Evolutionary conservation across 2,113 vertebrate species (phyloP).

Genomic region (Siniperca chuatsi): DNA sequence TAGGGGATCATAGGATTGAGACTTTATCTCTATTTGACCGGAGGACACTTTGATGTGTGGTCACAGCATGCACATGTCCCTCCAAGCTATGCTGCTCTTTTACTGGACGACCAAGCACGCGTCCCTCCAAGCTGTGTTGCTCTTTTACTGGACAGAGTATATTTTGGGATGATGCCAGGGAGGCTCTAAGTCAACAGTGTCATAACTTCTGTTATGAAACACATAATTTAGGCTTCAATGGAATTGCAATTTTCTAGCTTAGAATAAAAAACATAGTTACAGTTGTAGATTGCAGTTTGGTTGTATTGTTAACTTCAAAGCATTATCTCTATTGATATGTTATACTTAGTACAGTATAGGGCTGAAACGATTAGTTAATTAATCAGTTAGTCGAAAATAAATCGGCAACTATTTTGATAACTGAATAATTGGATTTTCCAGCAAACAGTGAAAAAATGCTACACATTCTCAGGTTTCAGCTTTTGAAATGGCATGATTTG

Average conservation of each 20-base stretch:
- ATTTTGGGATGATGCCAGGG: neutral
- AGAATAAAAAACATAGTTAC: neutral
- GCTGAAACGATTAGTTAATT: too few species aligned
- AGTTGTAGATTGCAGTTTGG: neutral
- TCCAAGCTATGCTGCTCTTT: conserved; percentile 6
- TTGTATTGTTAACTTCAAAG: neutral
- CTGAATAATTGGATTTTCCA: too few species aligned
- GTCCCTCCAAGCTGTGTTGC: neutral
- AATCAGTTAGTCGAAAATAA: too few species aligned
- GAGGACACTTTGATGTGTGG: neutral
- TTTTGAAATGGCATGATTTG: too few species aligned
- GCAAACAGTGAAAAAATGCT: too few species aligned
- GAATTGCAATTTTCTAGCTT: neutral
- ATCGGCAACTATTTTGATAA: too few species aligned
- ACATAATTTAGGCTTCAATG: neutral
- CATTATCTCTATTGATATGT: neutral
- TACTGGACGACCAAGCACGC: neutral
- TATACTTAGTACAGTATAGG: neutral
- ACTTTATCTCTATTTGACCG: neutral
- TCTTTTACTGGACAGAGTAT: neutral
- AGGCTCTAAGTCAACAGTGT: neutral
- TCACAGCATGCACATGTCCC: neutral
- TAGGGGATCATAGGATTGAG: neutral
- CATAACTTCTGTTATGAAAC: neutral
- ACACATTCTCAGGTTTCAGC: too few species aligned